Percentiles rank a stretch among this genome's conserved stretches.
Conservation (phyloP, 64 coral and sea anemone genomes). For the Orbicella faveolata region DNA sequence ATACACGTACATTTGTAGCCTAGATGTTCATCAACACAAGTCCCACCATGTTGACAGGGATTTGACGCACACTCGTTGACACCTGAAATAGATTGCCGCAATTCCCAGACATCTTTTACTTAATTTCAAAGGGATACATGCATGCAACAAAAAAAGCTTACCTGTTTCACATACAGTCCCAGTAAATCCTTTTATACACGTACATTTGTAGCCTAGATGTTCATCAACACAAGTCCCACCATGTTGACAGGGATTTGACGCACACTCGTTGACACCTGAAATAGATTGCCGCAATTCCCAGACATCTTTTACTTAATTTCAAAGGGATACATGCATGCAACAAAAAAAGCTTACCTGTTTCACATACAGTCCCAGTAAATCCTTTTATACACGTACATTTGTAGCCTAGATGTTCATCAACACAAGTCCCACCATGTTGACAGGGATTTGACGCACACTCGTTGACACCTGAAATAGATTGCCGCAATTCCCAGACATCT, state of each 20-base stretch:
- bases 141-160: not conserved
- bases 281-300: not conserved
- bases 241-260: slow-evolving; percentile 19
- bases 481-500: no score
- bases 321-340: no score
- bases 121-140: no score
- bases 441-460: slow-evolving; percentile 32
- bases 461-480: not conserved
- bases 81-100: not conserved
- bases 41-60: slow-evolving; percentile 20
- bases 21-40: not conserved
- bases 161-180: slow-evolving; percentile 18
- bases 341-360: not conserved
- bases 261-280: slow-evolving; percentile 24
- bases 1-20: slow-evolving; percentile 3
- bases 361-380: slow-evolving; percentile 5
- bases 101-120: no score
- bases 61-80: slow-evolving; percentile 16
- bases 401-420: slow-evolving; percentile 1
- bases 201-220: slow-evolving; percentile 4
- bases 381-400: not conserved
- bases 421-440: slow-evolving; percentile 1
- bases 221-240: not conserved
- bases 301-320: no score
- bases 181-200: not conserved